Conservation (phyloP, 2,113 vertebrate species). For the Candoia aspera region DNA sequence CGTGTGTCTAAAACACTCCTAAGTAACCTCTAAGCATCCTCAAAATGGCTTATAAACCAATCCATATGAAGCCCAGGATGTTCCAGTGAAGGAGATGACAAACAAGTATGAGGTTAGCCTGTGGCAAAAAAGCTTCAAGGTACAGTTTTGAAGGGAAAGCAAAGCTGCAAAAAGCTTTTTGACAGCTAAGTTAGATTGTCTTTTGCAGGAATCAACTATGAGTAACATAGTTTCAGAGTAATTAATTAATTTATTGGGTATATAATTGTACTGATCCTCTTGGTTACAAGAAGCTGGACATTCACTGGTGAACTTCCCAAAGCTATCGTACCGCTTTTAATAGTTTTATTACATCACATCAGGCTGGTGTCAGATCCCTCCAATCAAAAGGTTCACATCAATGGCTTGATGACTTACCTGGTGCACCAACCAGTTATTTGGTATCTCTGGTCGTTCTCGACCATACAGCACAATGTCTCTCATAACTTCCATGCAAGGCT, state of each 20-base stretch:
- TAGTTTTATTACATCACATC: background rate
- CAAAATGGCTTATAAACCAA: too few relatives aligned
- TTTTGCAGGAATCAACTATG: background rate
- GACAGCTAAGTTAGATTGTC: background rate
- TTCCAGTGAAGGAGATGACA: too few relatives aligned
- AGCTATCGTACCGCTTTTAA: background rate
- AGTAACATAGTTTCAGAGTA: background rate
- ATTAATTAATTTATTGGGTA: background rate
- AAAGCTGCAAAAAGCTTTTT: background rate
- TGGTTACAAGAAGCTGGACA: background rate
- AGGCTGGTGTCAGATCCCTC: too few relatives aligned
- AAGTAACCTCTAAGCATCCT: too few relatives aligned
- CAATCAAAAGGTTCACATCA: too few relatives aligned
- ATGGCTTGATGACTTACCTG: slow-evolving; percentile 69
- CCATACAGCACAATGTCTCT: slow-evolving; percentile 87
- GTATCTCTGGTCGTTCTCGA: slow-evolving; percentile 86
- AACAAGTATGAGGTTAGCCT: too few relatives aligned
- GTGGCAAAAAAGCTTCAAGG: too few relatives aligned
- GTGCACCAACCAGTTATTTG: slow-evolving; percentile 79
- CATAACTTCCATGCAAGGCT: slow-evolving; percentile 91
- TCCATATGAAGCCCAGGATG: too few relatives aligned
- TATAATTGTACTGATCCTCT: background rate
- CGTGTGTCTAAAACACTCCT: too few relatives aligned
- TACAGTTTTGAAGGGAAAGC: background rate
- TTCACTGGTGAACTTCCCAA: background rate